These are phyloP conservation scores for Euura saliciscinereae DNA, from an alignment of 1,140 invertebrate species.

Conservation along the genomic window DNA sequence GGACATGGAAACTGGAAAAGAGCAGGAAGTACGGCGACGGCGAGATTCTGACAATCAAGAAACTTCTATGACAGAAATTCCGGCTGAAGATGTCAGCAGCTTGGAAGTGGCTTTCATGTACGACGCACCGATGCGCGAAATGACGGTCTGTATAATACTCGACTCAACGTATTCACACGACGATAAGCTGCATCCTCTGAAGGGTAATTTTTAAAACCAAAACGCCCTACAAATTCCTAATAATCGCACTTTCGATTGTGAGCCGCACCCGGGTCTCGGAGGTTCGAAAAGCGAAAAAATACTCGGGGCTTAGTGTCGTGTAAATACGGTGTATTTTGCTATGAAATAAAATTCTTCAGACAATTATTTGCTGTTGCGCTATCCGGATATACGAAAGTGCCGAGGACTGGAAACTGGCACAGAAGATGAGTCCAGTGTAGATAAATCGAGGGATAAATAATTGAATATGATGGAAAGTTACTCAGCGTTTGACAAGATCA, in stretches of 20 bases:
- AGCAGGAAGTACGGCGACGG: conserved; percentile 40
- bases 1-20: conserved; percentile 45
- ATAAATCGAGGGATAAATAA: too few relatives aligned
- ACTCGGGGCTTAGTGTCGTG: too few relatives aligned
- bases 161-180: not conserved
- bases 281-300: too few relatives aligned
- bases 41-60: conserved; percentile 51
- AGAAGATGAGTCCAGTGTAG: too few relatives aligned
- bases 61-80: conserved; percentile 32
- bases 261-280: too few relatives aligned
- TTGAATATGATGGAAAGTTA: not conserved
- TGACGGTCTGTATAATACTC: conserved; percentile 67
- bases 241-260: too few relatives aligned
- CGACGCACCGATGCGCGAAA: conserved; percentile 85
- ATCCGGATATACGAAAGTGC: too few relatives aligned
- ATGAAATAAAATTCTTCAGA: too few relatives aligned
- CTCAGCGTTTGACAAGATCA: not conserved
- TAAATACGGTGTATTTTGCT: too few relatives aligned
- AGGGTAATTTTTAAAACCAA: not conserved
- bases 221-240: too few relatives aligned
- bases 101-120: conserved; percentile 89
- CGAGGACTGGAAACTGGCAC: too few relatives aligned
- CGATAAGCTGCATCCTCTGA: conserved; percentile 7
- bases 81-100: conserved; percentile 68
- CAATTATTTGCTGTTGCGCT: too few relatives aligned